Conservation (phyloP, 2,797 vertebrate species). For the Tangara arthus region DNA sequence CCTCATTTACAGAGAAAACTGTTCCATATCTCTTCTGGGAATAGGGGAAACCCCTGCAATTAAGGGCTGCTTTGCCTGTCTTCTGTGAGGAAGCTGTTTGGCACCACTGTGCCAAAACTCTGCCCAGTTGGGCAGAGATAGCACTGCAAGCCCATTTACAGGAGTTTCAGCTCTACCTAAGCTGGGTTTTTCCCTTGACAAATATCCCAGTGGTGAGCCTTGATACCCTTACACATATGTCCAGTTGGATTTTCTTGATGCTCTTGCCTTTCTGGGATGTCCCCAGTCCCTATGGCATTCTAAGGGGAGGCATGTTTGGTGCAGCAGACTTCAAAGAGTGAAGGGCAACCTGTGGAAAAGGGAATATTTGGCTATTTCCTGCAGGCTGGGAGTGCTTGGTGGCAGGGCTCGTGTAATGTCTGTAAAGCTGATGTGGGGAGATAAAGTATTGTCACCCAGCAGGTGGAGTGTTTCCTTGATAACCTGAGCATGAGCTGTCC, state of each 20-base stretch:
- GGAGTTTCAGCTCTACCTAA: neutral
- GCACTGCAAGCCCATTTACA: neutral
- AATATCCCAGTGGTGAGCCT: neutral
- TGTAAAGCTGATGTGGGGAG: rapidly evolving
- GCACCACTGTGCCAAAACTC: neutral
- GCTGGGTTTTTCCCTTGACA: neutral
- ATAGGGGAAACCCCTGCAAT: neutral
- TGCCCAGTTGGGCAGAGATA: neutral
- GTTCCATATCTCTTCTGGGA: neutral
- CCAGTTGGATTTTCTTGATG: neutral
- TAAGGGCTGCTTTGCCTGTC: neutral
- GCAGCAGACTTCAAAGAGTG: neutral
- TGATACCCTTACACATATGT: neutral
- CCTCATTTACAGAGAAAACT: neutral
- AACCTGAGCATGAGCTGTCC: neutral
- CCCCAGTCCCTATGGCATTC: neutral
- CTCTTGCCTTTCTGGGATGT: neutral
- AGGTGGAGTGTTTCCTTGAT: neutral
- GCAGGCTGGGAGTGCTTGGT: neutral
- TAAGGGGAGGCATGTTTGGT: neutral
- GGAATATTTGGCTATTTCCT: neutral
- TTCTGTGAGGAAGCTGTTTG: neutral
- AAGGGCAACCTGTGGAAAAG: neutral
- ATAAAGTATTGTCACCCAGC: neutral
- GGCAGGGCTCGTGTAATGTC: neutral